Percentiles rank a stretch among this genome's conserved stretches.
These are phyloP conservation scores for Clupea harengus DNA, from an alignment of 2,113 vertebrate species.

Conservation along the genomic window DNA sequence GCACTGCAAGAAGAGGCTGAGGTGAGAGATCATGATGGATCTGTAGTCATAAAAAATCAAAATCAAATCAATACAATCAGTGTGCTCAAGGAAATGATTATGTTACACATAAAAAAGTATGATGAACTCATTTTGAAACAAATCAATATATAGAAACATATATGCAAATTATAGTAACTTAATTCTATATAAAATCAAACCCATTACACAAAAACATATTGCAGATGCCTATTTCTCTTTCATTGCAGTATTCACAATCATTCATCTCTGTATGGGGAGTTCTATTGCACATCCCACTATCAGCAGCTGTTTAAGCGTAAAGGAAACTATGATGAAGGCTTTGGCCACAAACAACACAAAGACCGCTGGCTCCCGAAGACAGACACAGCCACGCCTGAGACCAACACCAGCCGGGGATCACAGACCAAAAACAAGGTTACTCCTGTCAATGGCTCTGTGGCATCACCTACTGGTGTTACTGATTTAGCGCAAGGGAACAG, in stretches of 20 bases:
- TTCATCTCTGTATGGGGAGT: slow-evolving; percentile 72
- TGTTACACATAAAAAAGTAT: too few relatives aligned
- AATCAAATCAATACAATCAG: neutral
- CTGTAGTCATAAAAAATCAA: neutral
- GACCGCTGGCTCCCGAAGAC: slow-evolving; percentile 68
- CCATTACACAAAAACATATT: neutral
- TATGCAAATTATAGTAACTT: too few relatives aligned
- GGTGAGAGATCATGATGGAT: slow-evolving; percentile 67
- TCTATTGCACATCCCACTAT: slow-evolving; percentile 75
- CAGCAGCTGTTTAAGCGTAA: slow-evolving; percentile 72
- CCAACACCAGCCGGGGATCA: slow-evolving; percentile 30
- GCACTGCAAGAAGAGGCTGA: slow-evolving; percentile 78
- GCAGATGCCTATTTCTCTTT: slow-evolving; percentile 23
- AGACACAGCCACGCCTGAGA: slow-evolving; percentile 47
- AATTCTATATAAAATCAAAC: neutral
- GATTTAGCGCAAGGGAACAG: slow-evolving; percentile 52
- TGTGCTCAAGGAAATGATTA: neutral
- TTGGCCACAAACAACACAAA: slow-evolving; percentile 72
- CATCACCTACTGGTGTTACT: slow-evolving; percentile 13
- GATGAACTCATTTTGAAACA: too few relatives aligned
- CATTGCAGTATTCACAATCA: slow-evolving; percentile 71
- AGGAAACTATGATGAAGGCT: slow-evolving; percentile 76
- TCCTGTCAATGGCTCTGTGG: slow-evolving; percentile 15
- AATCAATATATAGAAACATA: too few relatives aligned
- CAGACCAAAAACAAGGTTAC: slow-evolving; percentile 36